A percentile compares a stretch with the other conserved stretches of the same genome.
phyloP scores from a whole-genome alignment of 2,113 vertebrate species.

The Nerophis lumbriciformis region DNA sequence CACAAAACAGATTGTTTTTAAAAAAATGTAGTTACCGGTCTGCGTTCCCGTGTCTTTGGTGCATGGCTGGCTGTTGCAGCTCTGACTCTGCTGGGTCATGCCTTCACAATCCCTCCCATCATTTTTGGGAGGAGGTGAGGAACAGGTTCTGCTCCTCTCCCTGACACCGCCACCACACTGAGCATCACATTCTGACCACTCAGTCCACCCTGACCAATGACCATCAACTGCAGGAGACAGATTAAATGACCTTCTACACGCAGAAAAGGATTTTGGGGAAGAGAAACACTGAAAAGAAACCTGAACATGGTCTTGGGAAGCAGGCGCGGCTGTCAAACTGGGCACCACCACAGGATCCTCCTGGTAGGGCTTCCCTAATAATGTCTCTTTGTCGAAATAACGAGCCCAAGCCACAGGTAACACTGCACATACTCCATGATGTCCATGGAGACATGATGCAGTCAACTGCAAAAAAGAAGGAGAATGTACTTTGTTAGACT shows the following conservation, averaged over 20 bases:
- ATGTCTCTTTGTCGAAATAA: conserved; percentile 75
- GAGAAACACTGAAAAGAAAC: conserved; percentile 46
- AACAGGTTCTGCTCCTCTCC: conserved; percentile 74
- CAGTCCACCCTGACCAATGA: conserved; percentile 78
- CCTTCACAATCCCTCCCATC: conserved; percentile 75
- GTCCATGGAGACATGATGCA: conserved; percentile 80
- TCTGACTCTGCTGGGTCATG: conserved; percentile 70
- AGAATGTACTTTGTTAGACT: not conserved
- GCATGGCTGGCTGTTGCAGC: conserved; percentile 78
- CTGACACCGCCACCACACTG: conserved; percentile 77
- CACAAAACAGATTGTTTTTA: not conserved
- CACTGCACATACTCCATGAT: conserved; percentile 81
- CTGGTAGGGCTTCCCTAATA: conserved; percentile 63
- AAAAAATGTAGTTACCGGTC: conserved; percentile 42
- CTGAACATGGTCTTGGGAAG: conserved; percentile 81
- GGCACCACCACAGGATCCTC: conserved; percentile 66
- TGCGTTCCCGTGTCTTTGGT: conserved; percentile 41
- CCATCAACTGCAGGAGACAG: conserved; percentile 67
- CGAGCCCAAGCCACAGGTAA: conserved; percentile 82
- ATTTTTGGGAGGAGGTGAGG: conserved; percentile 83
- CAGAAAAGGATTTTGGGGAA: not conserved
- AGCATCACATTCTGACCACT: conserved; percentile 77
- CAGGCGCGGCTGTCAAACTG: conserved; percentile 78
- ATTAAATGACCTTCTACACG: not conserved
- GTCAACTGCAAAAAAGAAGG: conserved; percentile 62